Evolutionary conservation across 2,888 invertebrate genomes (phyloP), one percentile per base, ranked within the genome.

Genomic region (Microdon myrmicae): DNA sequence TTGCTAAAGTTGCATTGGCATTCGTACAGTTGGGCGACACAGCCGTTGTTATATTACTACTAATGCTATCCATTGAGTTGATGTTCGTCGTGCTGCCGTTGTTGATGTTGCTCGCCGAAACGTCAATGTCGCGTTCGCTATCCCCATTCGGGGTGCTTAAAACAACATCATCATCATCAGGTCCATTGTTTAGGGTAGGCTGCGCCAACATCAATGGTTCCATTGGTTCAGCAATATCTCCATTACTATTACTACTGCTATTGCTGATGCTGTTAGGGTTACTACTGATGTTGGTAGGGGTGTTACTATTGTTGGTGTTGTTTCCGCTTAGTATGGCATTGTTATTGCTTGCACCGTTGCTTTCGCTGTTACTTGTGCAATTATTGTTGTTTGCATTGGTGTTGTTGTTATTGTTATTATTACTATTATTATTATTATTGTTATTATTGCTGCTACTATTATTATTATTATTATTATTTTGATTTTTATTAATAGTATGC

Each of bases 401-500:
- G 38, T 48, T 35, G 35, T 47, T 20, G 47, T 48, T 20, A 39
- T 20, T 53, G 44, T 44, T 31, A 58, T 49, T 68, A 28, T 26
- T 43, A 9, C 25, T 37, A 51, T 48, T 69, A 25, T 43, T 67
- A 47, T 37, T 67, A 28, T 49, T 68, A 66, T 61, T 68, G 59
- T 67, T 68, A 43, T 64, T 68, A 58, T 48, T 34, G 64, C 34
- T 59, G 67, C 48, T 64, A 64, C 67, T 70, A 67, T 68, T 68
- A 67, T 39, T 69, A 14, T 43, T 67, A 47, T 49, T 70, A 38
- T 60, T 69, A 37, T 67, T 70, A 45, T 68, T 64, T 64, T 47
- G 64, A 61, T 67, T 68, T 67, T 69, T 68, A 44, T 67, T 67
- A 51, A 67, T 68, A 61, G 67, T 69, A 64, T 68, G 68, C 17